phyloP scores from a whole-genome alignment of 1,140 invertebrate species.

The Idris sp. region DNA sequence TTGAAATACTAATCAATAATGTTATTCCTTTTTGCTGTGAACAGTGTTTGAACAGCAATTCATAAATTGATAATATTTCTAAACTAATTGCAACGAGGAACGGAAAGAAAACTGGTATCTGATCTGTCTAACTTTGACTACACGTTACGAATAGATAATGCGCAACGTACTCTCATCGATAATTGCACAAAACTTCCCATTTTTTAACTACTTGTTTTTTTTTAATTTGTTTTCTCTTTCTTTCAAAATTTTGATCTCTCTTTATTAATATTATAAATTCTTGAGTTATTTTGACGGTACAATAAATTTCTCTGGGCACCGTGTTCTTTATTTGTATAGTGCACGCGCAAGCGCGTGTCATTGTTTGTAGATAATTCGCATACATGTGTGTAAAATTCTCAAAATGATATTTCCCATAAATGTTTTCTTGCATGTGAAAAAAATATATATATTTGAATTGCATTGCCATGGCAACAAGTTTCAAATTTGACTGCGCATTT shows the following conservation, averaged over 20 bases:
- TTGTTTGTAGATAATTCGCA: conserved; percentile 38
- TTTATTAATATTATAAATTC: conserved; percentile 6
- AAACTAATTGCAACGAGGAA: conserved; percentile 55
- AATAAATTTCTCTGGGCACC: conserved; percentile 13
- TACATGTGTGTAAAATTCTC: conserved; percentile 52
- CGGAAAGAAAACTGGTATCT: conserved; percentile 61
- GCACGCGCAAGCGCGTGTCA: conserved; percentile 3
- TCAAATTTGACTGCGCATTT: conserved; percentile 26
- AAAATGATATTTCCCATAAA: conserved; percentile 52
- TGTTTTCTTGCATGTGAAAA: conserved; percentile 47
- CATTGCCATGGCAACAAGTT: conserved; percentile 41
- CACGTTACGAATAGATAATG: conserved; percentile 57
- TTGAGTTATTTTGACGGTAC: conserved; percentile 10
- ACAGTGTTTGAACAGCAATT: conserved; percentile 15
- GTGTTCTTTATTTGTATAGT: conserved; percentile 14
- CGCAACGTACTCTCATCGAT: conserved; percentile 44
- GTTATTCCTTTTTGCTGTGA: too few relatives aligned
- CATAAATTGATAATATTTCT: conserved; percentile 14
- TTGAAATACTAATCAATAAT: too few relatives aligned
- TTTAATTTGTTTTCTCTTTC: too few relatives aligned
- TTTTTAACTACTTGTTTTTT: too few relatives aligned
- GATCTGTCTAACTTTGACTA: conserved; percentile 51
- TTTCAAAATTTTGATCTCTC: conserved; percentile 1
- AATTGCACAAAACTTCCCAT: conserved; percentile 52
- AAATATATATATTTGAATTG: conserved; percentile 52